Conservation (phyloP, 2,113 vertebrate species). For the Cyanocitta stelleri region DNA sequence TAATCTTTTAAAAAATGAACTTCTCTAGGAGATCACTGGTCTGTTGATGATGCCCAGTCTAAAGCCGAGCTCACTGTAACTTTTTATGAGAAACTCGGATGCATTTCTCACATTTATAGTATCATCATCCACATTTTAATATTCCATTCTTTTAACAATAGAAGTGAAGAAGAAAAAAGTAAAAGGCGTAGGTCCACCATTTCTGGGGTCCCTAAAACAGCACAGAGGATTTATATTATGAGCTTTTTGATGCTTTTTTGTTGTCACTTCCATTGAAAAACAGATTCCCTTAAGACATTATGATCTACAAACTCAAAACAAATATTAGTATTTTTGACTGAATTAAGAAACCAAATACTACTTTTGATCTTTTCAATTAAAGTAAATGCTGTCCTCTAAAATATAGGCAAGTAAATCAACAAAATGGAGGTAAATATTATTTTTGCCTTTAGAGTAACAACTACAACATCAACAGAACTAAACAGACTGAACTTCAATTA, state of each 20-base stretch:
- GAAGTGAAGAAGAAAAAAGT: background rate
- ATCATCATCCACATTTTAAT: background rate
- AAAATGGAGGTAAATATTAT: background rate
- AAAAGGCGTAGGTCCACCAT: background rate
- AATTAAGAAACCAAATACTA: background rate
- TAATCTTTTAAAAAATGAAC: background rate
- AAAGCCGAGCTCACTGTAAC: background rate
- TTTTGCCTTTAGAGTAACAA: background rate
- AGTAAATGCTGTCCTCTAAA: background rate
- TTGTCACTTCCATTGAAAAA: background rate
- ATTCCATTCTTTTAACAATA: background rate
- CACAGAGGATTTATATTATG: background rate
- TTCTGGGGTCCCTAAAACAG: background rate
- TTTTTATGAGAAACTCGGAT: accelerated
- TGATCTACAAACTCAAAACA: background rate
- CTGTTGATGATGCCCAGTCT: background rate
- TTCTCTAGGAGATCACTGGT: background rate
- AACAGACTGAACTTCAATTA: background rate
- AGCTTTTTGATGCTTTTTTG: background rate
- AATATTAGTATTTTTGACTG: background rate
- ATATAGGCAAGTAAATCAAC: background rate
- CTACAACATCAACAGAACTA: background rate
- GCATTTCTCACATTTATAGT: background rate
- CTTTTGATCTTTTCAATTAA: background rate
- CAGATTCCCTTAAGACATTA: background rate